Evolutionary conservation across 2,888 invertebrate genomes (phyloP).

Genomic region (Apantesis nais): DNA sequence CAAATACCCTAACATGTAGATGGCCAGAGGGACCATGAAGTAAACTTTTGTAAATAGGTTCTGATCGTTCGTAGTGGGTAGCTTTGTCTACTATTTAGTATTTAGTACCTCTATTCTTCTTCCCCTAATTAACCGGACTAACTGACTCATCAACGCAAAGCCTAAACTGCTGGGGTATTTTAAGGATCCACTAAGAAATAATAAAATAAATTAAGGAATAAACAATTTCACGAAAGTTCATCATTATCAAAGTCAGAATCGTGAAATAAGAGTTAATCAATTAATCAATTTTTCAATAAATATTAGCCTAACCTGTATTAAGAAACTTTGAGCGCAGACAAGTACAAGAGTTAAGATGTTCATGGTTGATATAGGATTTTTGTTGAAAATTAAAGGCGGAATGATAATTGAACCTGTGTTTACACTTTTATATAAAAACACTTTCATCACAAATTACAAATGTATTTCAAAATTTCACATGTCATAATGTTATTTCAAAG

Average conservation of each 20-base stretch:
- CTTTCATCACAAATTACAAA: slow-evolving; percentile 2
- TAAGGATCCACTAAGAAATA: too few relatives aligned
- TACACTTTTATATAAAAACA: neutral
- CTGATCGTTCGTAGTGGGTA: too few relatives aligned
- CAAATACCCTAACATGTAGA: neutral
- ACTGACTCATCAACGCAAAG: too few relatives aligned
- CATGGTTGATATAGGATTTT: slow-evolving; percentile 33
- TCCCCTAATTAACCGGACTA: too few relatives aligned
- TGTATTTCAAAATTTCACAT: neutral
- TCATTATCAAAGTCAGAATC: too few relatives aligned
- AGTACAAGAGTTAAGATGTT: slow-evolving; percentile 29
- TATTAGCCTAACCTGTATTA: slow-evolving; percentile 28
- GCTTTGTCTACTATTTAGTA: too few relatives aligned
- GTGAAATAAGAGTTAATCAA: too few relatives aligned
- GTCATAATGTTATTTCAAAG: neutral
- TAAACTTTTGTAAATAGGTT: neutral
- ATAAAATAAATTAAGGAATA: too few relatives aligned
- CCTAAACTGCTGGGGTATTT: too few relatives aligned
- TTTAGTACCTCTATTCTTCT: too few relatives aligned
- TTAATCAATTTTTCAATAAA: too few relatives aligned
- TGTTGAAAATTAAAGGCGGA: neutral
- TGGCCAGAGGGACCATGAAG: neutral
- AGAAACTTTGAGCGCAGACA: slow-evolving; percentile 41
- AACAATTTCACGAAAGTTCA: too few relatives aligned
- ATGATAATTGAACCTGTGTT: neutral